Percentiles rank a stretch among this genome's conserved stretches.
Evolutionary conservation across 2,888 invertebrate genomes (phyloP).

Genomic region (Beris chalybata): DNA sequence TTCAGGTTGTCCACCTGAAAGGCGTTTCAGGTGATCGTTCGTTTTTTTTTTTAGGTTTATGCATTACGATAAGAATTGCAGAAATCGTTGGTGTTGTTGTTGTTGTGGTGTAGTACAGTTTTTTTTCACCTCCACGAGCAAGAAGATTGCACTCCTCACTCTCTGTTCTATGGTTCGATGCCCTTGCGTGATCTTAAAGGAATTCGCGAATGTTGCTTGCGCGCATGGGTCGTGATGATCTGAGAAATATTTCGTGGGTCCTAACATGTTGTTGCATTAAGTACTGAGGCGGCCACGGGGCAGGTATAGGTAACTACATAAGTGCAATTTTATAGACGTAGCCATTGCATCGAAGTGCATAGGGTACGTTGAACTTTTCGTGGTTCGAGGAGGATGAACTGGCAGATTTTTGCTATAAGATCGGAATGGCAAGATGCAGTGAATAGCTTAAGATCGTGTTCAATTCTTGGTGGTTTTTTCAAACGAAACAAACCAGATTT

Average conservation of each 20-base stretch:
- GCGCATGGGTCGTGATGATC: slow-evolving; percentile 24
- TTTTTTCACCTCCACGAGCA: background rate
- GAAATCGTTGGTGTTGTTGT: slow-evolving; percentile 31
- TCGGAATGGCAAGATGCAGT: too few species aligned
- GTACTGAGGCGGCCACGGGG: background rate
- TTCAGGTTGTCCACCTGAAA: slow-evolving; percentile 29
- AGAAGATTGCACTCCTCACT: background rate
- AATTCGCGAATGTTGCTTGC: slow-evolving; percentile 26
- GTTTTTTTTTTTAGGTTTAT: slow-evolving; percentile 19
- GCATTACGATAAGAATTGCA: slow-evolving; percentile 29
- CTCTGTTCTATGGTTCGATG: slow-evolving; percentile 37
- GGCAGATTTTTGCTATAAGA: slow-evolving; percentile 11
- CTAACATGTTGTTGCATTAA: slow-evolving; percentile 24
- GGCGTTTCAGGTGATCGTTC: slow-evolving; percentile 4
- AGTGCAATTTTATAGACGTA: slow-evolving; percentile 30
- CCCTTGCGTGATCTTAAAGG: slow-evolving; percentile 27
- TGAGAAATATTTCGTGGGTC: slow-evolving; percentile 27
- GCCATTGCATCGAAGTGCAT: slow-evolving; percentile 27
- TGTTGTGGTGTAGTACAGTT: slow-evolving; percentile 28
- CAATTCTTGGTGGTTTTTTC: too few species aligned
- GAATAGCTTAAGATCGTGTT: too few species aligned
- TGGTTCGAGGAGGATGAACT: slow-evolving; percentile 1
- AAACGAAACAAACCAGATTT: too few species aligned
- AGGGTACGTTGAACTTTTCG: slow-evolving; percentile 8
- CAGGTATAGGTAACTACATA: slow-evolving; percentile 7